Percentiles rank a stretch among this genome's conserved stretches.
Evolutionary conservation across 2,888 invertebrate species (phyloP).

Genomic region (Galerucella pusilla): DNA sequence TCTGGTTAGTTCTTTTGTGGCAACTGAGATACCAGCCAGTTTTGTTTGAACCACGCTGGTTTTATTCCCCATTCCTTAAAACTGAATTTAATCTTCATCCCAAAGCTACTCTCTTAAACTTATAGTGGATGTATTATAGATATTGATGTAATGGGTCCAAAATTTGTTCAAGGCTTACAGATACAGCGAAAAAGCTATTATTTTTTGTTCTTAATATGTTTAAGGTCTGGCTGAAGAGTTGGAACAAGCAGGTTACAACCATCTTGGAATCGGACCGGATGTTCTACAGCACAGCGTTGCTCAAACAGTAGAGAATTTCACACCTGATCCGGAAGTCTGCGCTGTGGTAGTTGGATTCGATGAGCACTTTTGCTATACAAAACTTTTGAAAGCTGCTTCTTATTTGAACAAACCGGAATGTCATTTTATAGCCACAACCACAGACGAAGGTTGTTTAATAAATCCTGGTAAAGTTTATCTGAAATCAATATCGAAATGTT

Average conservation of each 20-base stretch:
- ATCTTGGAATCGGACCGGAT: constrained; percentile 82
- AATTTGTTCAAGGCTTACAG: too few species aligned
- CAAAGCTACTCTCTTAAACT: too few species aligned
- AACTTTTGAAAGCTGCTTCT: constrained; percentile 90
- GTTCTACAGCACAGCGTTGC: constrained; percentile 68
- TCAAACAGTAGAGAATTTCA: constrained; percentile 69
- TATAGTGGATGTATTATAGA: too few species aligned
- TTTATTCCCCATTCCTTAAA: too few species aligned
- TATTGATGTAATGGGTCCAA: too few species aligned
- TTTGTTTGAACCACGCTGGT: too few species aligned
- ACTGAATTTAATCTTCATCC: too few species aligned
- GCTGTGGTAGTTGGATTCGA: constrained; percentile 97
- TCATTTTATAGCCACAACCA: constrained; percentile 92
- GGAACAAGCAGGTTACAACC: constrained; percentile 79
- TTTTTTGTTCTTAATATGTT: background rate
- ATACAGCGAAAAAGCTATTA: too few species aligned
- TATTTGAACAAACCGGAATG: constrained; percentile 84
- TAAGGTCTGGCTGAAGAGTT: constrained; percentile 84
- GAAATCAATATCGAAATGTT: too few species aligned
- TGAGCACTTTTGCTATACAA: constrained; percentile 89
- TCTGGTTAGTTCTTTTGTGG: too few species aligned
- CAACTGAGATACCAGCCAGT: too few species aligned
- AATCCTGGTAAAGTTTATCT: background rate
- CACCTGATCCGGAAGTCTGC: constrained; percentile 82
- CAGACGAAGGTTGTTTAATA: constrained; percentile 73